These are phyloP conservation scores for Pangasius larnaudii DNA, from an alignment of 2,797 vertebrate species.

Conservation along the genomic window DNA sequence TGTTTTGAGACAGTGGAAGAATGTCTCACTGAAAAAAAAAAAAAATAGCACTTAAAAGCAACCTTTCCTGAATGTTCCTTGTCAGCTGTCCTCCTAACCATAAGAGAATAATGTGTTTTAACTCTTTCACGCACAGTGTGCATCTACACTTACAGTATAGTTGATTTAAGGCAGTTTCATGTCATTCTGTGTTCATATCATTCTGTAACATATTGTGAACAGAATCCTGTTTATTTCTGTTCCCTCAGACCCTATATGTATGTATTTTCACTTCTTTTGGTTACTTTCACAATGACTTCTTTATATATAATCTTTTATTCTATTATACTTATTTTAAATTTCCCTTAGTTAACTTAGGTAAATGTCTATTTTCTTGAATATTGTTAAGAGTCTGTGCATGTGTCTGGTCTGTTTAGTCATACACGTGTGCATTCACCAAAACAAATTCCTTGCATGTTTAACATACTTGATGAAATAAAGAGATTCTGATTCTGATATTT, in stretches of 20 bases:
- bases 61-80: not conserved
- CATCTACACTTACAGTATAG: not conserved
- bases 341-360: not conserved
- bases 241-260: not conserved
- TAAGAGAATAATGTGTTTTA: not conserved
- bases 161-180: not conserved
- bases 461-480: not conserved
- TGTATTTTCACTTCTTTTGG: not conserved
- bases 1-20: not conserved
- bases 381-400: not conserved
- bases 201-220: not conserved
- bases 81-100: not conserved
- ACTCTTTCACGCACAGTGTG: too few species aligned
- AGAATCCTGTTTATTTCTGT: not conserved
- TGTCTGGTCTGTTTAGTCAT: not conserved
- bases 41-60: not conserved
- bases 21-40: too few species aligned
- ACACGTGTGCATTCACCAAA: not conserved
- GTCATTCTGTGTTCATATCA: not conserved
- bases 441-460: not conserved
- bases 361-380: not conserved
- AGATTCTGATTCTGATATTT: not conserved
- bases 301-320: not conserved
- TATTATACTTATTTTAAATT: not conserved
- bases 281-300: not conserved